These are phyloP conservation scores for Aphidoletes aphidimyza DNA, from an alignment of 2,888 invertebrate genomes.

Conservation along the genomic window DNA sequence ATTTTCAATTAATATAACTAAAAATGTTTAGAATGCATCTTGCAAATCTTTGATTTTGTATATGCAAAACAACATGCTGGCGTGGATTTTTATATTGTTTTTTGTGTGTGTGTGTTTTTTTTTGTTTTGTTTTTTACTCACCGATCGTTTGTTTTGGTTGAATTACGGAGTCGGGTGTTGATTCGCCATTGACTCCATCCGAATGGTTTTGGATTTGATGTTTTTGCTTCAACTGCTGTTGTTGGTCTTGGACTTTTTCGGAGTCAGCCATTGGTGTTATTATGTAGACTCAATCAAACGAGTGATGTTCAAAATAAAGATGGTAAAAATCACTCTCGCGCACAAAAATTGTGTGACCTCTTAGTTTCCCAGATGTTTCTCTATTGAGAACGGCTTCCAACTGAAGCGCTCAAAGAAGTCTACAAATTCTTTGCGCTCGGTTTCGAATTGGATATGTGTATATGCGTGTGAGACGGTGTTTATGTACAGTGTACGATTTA, in stretches of 20 bases:
- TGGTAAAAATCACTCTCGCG: constrained; percentile 29
- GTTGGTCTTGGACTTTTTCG: constrained; percentile 47
- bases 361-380: constrained; percentile 45
- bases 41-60: not conserved
- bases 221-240: constrained; percentile 17
- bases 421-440: not conserved
- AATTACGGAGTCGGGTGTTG: constrained; percentile 30
- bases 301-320: constrained; percentile 38
- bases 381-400: constrained; percentile 19
- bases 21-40: too few species aligned
- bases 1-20: too few species aligned
- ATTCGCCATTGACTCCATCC: constrained; percentile 40
- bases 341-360: constrained; percentile 39
- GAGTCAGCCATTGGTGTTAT: constrained; percentile 48
- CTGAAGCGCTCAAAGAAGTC: constrained; percentile 5
- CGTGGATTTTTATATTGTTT: too few species aligned
- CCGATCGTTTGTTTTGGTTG: constrained; percentile 33
- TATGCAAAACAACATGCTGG: not conserved
- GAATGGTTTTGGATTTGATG: constrained; percentile 5
- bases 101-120: too few species aligned
- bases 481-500: not conserved
- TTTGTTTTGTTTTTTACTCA: not conserved
- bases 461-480: not conserved
- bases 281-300: constrained; percentile 43
- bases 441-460: not conserved